phyloP scores from a whole-genome alignment of 2,113 vertebrate species.

The Gasterosteus nipponicus region DNA sequence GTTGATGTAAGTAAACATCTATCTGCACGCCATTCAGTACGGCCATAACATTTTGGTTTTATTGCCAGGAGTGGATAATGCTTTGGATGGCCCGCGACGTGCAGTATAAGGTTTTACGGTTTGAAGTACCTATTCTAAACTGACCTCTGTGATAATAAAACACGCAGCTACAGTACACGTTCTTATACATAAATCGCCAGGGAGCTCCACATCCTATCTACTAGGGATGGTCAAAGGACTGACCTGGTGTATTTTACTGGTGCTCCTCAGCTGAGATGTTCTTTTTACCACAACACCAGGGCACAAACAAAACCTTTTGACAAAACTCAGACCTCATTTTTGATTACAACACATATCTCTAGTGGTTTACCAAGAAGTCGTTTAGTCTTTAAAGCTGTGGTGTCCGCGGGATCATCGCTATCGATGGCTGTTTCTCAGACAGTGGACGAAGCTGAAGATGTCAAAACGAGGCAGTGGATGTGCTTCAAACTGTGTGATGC shows the following conservation, averaged over 20 bases:
- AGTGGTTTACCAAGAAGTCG: background rate
- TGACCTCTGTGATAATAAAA: background rate
- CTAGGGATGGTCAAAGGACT: no score
- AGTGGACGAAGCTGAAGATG: background rate
- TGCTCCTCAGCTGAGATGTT: no score
- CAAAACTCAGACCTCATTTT: background rate
- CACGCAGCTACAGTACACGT: background rate
- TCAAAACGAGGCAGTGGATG: background rate
- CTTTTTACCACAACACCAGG: no score
- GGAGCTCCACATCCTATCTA: background rate
- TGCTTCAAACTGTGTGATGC: background rate
- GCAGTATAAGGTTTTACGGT: background rate
- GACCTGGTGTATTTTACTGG: background rate
- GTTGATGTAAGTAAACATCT: background rate
- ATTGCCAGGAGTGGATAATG: background rate
- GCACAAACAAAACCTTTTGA: background rate
- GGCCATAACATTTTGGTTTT: background rate
- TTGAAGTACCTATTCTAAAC: background rate
- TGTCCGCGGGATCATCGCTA: background rate
- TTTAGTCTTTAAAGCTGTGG: background rate
- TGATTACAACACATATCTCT: no score
- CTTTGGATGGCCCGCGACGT: background rate
- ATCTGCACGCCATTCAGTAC: background rate
- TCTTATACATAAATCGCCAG: background rate
- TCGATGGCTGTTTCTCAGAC: background rate